Base-by-base conservation (phyloP, 2,888 invertebrate species). In the Sphaerophoria rueppellii region DNA sequence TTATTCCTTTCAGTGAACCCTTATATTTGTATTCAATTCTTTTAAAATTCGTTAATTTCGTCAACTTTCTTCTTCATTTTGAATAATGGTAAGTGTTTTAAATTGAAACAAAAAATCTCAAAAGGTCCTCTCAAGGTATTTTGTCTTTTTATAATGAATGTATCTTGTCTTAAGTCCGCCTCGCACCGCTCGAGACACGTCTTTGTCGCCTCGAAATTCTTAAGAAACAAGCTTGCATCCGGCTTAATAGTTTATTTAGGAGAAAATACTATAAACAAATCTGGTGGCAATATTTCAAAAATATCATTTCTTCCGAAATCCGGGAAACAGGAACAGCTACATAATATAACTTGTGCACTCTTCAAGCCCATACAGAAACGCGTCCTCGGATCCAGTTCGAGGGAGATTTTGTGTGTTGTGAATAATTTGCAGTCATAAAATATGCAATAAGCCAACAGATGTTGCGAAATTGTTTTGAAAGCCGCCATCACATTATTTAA, bases 371-470 rank as follows among this genome's bases (percentile, higher is more conserved):
- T n/a, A 24, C 24, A 24, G 24, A 24, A 24, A 24, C 24, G 24
- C 24, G 9, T n/a, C n/a, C 52, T 32, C n/a, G 24, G 24, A 40
- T n/a, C 58, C 37, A 11, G 4, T 40, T 24, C 3, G 0, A 40
- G 54, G 87, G 88, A 88, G 90, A 88, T 89, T 90, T 91, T 90
- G 24, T 91, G 77, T 85, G 91, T 90, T 91, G 81, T 85, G 91
- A 91, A 91, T 91, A 91, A 91, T 91, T 91, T 91, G 90, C 90
- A 90, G 90, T 89, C 91, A 91, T 91, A 91, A 91, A 91, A 91
- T 91, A 91, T 91, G 90, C 90, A 91, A 91, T 91, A 91, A 91
- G 91, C 90, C 90, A 91, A 90, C 91, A 91, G 91, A 90, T 91
- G 91, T 91, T 91, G 90, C 89, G 89, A 91, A 91, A 91, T 91